Conservation (phyloP, 2,888 invertebrate genomes). For the Plebejus melissa region DNA sequence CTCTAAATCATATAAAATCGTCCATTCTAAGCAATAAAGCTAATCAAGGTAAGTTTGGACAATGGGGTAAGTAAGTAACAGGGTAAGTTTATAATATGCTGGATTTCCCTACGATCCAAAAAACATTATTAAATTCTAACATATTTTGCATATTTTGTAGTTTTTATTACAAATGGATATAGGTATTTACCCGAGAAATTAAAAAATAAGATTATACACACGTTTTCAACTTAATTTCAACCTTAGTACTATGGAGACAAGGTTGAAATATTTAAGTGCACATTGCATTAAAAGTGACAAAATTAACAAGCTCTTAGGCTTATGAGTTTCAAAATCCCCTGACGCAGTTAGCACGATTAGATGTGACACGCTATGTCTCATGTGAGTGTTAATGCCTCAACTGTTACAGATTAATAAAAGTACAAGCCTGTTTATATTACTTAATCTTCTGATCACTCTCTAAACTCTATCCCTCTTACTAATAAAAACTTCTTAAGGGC, state of each 20-base stretch:
- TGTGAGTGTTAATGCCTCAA: not conserved
- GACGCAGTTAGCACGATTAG: not conserved
- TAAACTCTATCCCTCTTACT: no score
- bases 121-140: no score
- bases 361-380: not conserved
- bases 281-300: not conserved
- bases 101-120: not conserved
- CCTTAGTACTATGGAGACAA: not conserved
- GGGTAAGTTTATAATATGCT: not conserved
- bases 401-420: not conserved
- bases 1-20: not conserved
- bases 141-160: not conserved
- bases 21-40: not conserved
- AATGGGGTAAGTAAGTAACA: no score
- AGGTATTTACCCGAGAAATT: no score
- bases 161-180: no score
- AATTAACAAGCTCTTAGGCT: slow-evolving; percentile 5
- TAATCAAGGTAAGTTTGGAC: no score
- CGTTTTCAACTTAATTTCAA: no score
- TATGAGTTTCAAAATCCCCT: slow-evolving; percentile 10
- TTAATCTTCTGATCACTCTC: not conserved
- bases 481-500: no score
- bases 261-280: not conserved
- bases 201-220: no score
- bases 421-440: not conserved